Base-by-base conservation (phyloP, 2,888 invertebrate species). In the Adelognathus sp. region DNA sequence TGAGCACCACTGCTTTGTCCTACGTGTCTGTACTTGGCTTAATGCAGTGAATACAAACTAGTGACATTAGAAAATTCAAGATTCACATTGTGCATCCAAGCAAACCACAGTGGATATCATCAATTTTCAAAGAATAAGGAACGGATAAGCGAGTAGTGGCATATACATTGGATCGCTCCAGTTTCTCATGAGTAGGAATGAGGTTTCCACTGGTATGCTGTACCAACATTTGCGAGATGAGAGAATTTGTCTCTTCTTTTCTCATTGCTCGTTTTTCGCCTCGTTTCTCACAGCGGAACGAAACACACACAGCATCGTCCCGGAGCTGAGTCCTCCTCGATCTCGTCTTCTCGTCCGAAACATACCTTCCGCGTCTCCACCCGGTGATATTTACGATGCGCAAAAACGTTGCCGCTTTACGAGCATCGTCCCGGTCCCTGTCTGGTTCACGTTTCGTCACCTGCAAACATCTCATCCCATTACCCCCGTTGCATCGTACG, bases 341-440 rank as follows among this genome's bases (percentile, higher is more conserved):
- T 72, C 39, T 46, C 27, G 70, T 75, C 78, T 60, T 56, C 64
- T 11, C 31, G 66, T 74, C 82, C 78, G 56, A 78, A 84, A 81
- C 73, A 82, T 79, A 75, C 80, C 71, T 80, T 60, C 56, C 50
- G 31, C 66, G 36, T 56, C 63, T 60, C 14, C 52, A n/a, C 61
- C 41, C 54, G 52, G 66, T 76, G 66, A 81, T 81, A 76, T 82
- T 82, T 81, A 82, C 76, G 82, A 84, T 70, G 81, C 80, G 83
- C 72, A 79, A 83, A 82, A 81, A 79, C 71, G 73, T 76, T 64
- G 78, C 75, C 77, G 77, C 58, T 83, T 83, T 80, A 82, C 80
- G 82, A 83, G 79, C 60, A 36, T 56, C 31, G 46, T 69, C 71
- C 18, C 74, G 21, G 36, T 9, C 46, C 44, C 7, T 46, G n/a